Evolutionary conservation across 2,797 vertebrate species (phyloP), one percentile per base, ranked within the genome.

Genomic region (Lutjanus campechanus): DNA sequence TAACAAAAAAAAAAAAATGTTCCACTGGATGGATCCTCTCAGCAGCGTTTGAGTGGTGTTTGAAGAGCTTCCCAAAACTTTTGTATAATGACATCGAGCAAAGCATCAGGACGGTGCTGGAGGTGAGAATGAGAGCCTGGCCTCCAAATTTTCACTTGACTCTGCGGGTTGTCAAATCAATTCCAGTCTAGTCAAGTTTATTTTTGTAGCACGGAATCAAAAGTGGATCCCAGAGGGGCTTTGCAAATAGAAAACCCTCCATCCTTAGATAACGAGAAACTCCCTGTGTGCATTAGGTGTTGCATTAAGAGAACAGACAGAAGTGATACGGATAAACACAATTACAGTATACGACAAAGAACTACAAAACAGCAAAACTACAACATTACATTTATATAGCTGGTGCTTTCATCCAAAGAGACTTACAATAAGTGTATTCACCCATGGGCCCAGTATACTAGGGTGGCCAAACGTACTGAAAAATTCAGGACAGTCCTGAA

Each of bases 1-100:
- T 75, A 67, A 88, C 20, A 77, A 77, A 64, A 73, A 49, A 77
- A 64, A 73, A 49, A 55, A 36, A 67, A 41, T 5, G 69, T 76
- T 49, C 59, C 82, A 73, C 61, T 54, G 82, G 85, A 84, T 72
- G 75, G 75, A 85, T 85, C 69, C 65, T 72, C 69, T 86, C 69
- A 66, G 83, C 67, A 15, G 74, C 10, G 0, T 82, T 60, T 83
- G 73, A 77, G 63, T 46, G 62, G 59, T 60, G 68, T 84, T 74
- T 79, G 81, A 84, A 82, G 70, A 84, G 76, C 54, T 73, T 73
- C 67, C 61, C 8, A 11, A 79, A 90, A 80, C 25, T 2, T 86
- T 51, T n/a, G 41, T 72, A 19, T 85, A 85, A 83, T 79, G 82
- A 82, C 79, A 20, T 54, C 7, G 20, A 71, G 69, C 20, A 29